Base-by-base conservation (phyloP, 1,140 invertebrate species). In the Sinella curviseta region DNA sequence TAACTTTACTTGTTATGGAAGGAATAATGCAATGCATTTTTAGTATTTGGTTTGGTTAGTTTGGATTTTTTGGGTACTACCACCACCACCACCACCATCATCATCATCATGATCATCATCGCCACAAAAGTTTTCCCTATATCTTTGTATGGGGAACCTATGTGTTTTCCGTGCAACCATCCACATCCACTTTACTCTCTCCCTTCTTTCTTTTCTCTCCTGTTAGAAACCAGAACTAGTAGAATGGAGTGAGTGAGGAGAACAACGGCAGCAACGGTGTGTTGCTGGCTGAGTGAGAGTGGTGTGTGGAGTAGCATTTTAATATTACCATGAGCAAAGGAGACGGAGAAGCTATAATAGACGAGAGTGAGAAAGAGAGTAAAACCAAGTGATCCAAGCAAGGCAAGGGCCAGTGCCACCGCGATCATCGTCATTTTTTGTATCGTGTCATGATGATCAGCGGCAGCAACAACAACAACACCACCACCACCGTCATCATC, bases 1-100 rank as follows among this genome's bases (percentile, higher is more conserved):
- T 60, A 12, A 3, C 55, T 60, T 60, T 60, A 60, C 55, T 60
- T 60, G 55, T 60, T 60, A 60, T 60, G 55, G 55, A 60, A 60
- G 55, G 55, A 60, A 60, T 60, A 60, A 60, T 60, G 24, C 3
- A 24, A n/a, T 60, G 3, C 55, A 60, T 4, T 8, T 48, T 4
- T 17, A 48, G 17, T n/a, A n/a, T n/a, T n/a, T n/a, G n/a, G n/a
- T n/a, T n/a, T n/a, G n/a, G n/a, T n/a, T n/a, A n/a, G n/a, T n/a
- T n/a, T 48, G 39, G 39, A 48, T 60, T n/a, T 60, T 60, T 60
- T 26, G 55, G 55, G 55, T 60, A 60, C 55, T 24, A 60, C 8
- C 12, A 4, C 14, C 8, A 60, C 14, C 24, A 60, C n/a, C 55
- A 60, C 24, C 55, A 60, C 24, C 24, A 60, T 60, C 55, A 60